phyloP scores from a whole-genome alignment of 1,140 invertebrate genomes.

The Papilio polyxenes region DNA sequence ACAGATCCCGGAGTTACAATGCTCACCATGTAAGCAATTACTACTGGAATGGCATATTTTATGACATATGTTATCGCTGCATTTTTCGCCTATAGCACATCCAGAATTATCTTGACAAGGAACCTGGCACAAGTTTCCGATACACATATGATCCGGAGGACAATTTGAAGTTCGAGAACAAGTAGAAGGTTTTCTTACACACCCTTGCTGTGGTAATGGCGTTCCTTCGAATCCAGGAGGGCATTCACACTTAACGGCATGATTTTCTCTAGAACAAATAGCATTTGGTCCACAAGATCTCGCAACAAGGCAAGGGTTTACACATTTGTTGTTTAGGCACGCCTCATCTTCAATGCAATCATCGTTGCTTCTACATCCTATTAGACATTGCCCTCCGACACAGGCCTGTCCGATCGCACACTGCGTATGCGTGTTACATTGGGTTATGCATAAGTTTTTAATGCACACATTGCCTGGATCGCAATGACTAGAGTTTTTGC shows the following conservation, averaged over 20 bases:
- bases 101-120: conserved; percentile 85
- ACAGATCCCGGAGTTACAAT: conserved; percentile 90
- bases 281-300: conserved; percentile 93
- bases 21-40: conserved; percentile 93
- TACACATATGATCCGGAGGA: conserved; percentile 87
- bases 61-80: conserved; percentile 87
- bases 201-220: conserved; percentile 94
- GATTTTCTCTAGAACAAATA: conserved; percentile 87
- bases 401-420: conserved; percentile 91
- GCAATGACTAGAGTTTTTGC: conserved; percentile 89
- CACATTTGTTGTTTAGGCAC: conserved; percentile 91
- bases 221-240: conserved; percentile 91
- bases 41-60: conserved; percentile 94
- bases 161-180: conserved; percentile 86
- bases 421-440: conserved; percentile 90
- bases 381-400: conserved; percentile 86
- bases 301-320: conserved; percentile 88
- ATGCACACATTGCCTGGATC: conserved; percentile 89
- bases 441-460: conserved; percentile 87
- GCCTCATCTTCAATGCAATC: conserved; percentile 88
- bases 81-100: conserved; percentile 92
- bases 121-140: conserved; percentile 87
- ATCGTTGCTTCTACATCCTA: conserved; percentile 91
- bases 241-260: conserved; percentile 88
- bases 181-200: conserved; percentile 86